Evolutionary conservation across 2,888 invertebrate genomes (phyloP).

Genomic region (Galerucella pusilla): DNA sequence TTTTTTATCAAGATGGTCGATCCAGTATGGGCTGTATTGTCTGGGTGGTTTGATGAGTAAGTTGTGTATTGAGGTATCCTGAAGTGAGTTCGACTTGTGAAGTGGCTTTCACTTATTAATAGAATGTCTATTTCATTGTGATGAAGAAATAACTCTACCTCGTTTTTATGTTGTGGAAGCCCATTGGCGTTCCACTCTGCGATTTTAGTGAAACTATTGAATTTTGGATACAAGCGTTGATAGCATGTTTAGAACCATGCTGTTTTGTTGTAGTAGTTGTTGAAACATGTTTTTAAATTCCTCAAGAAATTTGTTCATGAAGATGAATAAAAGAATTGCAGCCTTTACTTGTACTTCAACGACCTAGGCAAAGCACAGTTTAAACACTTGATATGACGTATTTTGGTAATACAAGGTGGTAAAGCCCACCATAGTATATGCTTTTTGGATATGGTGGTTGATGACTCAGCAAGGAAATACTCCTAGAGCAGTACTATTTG

Average conservation of each 20-base stretch:
- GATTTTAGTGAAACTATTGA: constrained; percentile 22
- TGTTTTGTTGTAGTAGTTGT: constrained; percentile 30
- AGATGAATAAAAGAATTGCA: too few relatives aligned
- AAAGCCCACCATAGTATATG: too few relatives aligned
- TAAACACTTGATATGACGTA: too few relatives aligned
- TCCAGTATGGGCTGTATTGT: constrained; percentile 36
- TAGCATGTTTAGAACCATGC: constrained; percentile 34
- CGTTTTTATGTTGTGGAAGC: constrained; percentile 24
- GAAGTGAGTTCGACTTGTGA: constrained; percentile 35
- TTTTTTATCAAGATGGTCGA: constrained; percentile 39
- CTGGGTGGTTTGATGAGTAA: constrained; percentile 39
- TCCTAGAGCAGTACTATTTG: too few relatives aligned
- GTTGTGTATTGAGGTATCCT: constrained; percentile 26
- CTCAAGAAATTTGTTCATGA: constrained; percentile 26
- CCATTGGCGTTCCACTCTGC: constrained; percentile 21
- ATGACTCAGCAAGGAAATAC: too few relatives aligned
- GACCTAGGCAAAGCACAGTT: too few relatives aligned
- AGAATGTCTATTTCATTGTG: constrained; percentile 38
- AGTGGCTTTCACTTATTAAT: constrained; percentile 43
- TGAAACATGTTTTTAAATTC: constrained; percentile 29
- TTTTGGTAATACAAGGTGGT: too few relatives aligned
- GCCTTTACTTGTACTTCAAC: too few relatives aligned
- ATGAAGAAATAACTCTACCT: constrained; percentile 25
- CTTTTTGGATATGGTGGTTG: too few relatives aligned
- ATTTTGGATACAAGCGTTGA: constrained; percentile 21